phyloP scores from a whole-genome alignment of 2,888 invertebrate genomes.

The Lamellibrachia satsuma region DNA sequence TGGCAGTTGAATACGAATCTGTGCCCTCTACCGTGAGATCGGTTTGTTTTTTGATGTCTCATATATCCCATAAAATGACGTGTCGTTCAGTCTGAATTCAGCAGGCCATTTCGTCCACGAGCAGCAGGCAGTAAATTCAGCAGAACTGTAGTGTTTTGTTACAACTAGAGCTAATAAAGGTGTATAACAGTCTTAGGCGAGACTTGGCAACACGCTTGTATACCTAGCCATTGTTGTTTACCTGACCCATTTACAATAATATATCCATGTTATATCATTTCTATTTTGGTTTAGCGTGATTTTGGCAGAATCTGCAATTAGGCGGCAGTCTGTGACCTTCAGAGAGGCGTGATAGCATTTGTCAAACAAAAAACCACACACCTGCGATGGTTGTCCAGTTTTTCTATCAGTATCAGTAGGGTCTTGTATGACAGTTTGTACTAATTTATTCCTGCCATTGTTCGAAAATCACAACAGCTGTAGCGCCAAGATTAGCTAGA shows the following conservation, averaged over 20 bases:
- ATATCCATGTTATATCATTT: not conserved
- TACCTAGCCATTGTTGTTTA: not conserved
- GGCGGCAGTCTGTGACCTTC: not conserved
- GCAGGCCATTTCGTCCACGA: not conserved
- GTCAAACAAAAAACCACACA: not conserved
- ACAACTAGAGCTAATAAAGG: not conserved
- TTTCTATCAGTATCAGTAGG: no score
- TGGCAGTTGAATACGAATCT: not conserved
- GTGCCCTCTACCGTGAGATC: not conserved
- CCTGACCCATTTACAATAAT: not conserved
- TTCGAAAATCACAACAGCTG: no score
- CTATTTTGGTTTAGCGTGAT: not conserved
- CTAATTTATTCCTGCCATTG: no score
- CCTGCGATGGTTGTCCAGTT: not conserved
- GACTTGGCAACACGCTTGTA: not conserved
- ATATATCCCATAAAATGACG: not conserved
- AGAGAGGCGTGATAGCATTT: not conserved
- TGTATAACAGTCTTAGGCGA: not conserved
- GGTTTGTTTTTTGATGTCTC: not conserved
- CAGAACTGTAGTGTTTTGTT: not conserved
- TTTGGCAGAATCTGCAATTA: not conserved
- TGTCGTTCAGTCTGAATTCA: not conserved
- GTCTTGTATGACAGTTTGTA: no score
- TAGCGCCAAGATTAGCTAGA: no score
- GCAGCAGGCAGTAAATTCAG: not conserved